phyloP scores from a whole-genome alignment of 1,140 invertebrate genomes.

The Ooceraea biroi region DNA sequence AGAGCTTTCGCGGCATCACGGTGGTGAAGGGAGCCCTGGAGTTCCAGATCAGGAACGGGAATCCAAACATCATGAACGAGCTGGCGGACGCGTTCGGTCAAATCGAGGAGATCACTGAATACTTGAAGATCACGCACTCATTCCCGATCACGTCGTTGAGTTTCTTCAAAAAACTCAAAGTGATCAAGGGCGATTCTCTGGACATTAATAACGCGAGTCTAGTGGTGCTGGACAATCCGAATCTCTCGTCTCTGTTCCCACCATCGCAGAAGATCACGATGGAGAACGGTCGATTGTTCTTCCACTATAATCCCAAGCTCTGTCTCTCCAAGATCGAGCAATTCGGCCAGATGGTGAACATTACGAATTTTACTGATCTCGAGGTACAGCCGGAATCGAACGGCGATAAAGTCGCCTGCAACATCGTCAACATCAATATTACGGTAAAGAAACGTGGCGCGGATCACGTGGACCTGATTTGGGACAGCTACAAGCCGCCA shows the following conservation, averaged over 20 bases:
- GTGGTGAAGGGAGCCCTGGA: constrained; percentile 88
- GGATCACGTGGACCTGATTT: constrained; percentile 84
- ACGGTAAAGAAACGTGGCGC: constrained; percentile 81
- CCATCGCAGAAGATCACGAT: constrained; percentile 86
- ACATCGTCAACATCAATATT: constrained; percentile 85
- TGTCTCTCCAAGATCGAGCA: constrained; percentile 90
- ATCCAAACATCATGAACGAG: constrained; percentile 87
- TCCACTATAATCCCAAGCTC: constrained; percentile 92
- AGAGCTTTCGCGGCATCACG: constrained; percentile 87
- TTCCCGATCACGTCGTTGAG: constrained; percentile 87
- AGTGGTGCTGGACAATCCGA: constrained; percentile 86
- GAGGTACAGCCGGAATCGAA: constrained; percentile 89
- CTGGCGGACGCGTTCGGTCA: constrained; percentile 88
- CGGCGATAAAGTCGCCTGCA: constrained; percentile 91
- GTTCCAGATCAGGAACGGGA: constrained; percentile 87
- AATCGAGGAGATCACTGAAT: constrained; percentile 88
- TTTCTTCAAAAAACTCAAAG: constrained; percentile 88
- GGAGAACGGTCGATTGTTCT: constrained; percentile 88
- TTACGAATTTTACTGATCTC: constrained; percentile 80
- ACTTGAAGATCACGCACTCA: constrained; percentile 88
- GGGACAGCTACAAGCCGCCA: constrained; percentile 84
- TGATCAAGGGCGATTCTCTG: constrained; percentile 87
- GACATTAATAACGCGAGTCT: constrained; percentile 86
- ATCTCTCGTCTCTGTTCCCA: constrained; percentile 76
- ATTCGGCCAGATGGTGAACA: constrained; percentile 84